These are phyloP conservation scores for Galbula dea DNA, from an alignment of 2,113 vertebrate species.

Conservation along the genomic window DNA sequence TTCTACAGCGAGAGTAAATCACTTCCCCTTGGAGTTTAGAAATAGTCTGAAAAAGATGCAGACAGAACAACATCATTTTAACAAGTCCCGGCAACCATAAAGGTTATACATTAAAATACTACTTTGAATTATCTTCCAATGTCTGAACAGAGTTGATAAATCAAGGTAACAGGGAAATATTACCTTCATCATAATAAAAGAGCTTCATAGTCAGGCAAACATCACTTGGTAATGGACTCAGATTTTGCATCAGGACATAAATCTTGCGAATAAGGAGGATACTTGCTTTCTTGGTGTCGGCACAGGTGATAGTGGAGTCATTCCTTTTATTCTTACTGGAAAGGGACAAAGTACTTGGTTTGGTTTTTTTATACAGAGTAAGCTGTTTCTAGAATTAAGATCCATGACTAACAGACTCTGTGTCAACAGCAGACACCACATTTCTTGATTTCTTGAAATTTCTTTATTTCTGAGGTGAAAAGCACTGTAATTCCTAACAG, in stretches of 20 bases:
- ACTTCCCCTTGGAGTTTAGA: background rate
- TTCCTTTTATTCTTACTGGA: slow-evolving; percentile 63
- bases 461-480: background rate
- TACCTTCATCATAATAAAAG: slow-evolving; percentile 90
- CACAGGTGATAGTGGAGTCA: slow-evolving; percentile 62
- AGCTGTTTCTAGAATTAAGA: background rate
- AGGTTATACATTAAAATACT: background rate
- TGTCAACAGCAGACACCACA: background rate
- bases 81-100: background rate
- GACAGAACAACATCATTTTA: background rate
- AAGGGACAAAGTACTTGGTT: background rate
- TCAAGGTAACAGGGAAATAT: background rate
- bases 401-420: fast-evolving
- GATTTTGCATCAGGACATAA: slow-evolving; percentile 91
- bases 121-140: background rate
- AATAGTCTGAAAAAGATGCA: background rate
- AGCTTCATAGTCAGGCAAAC: slow-evolving; percentile 94
- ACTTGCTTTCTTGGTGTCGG: slow-evolving; percentile 87
- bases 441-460: no score
- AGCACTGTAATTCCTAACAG: background rate
- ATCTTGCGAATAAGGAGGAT: slow-evolving; percentile 92
- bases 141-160: background rate
- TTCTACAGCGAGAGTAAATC: background rate
- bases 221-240: slow-evolving; percentile 84
- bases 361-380: background rate